Conservation (phyloP, 2,888 invertebrate genomes). For the Dicyrtoma fusca region DNA sequence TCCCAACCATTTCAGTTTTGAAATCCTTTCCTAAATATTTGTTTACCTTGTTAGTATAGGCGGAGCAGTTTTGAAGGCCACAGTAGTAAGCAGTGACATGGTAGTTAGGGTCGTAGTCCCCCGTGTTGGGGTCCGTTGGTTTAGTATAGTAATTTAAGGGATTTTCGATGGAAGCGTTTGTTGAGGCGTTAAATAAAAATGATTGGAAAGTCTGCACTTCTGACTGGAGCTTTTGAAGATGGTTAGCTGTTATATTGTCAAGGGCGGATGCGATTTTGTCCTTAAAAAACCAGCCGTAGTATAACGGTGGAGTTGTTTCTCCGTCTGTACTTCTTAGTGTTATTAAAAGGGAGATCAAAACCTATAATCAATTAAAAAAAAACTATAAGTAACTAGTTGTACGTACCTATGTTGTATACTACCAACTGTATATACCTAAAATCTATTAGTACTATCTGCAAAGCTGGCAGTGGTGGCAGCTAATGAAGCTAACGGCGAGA, state of each 20-base stretch:
- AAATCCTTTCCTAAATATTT: slow-evolving; percentile 40
- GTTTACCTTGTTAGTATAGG: slow-evolving; percentile 32
- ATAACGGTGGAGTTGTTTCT: slow-evolving; percentile 40
- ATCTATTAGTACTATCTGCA: no score
- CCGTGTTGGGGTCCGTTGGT: slow-evolving; percentile 45
- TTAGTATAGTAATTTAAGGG: slow-evolving; percentile 44
- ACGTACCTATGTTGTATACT: no score
- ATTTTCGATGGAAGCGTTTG: slow-evolving; percentile 22
- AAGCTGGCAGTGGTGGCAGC: no score
- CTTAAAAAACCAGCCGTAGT: slow-evolving; percentile 51
- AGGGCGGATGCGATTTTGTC: slow-evolving; percentile 40
- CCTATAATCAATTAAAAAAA: no score
- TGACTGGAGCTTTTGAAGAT: slow-evolving; percentile 33
- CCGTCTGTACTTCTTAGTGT: not conserved
- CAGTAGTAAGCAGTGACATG: slow-evolving; percentile 51
- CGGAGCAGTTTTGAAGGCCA: slow-evolving; percentile 31
- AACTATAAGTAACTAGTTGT: no score
- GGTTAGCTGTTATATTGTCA: slow-evolving; percentile 38
- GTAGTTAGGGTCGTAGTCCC: slow-evolving; percentile 28
- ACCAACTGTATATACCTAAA: no score
- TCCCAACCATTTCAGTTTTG: slow-evolving; percentile 43
- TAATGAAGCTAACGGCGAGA: no score
- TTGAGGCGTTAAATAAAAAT: slow-evolving; percentile 37
- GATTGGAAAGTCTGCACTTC: slow-evolving; percentile 15
- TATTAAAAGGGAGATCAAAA: no score